Percentiles rank a stretch among this genome's conserved stretches.
Conservation (phyloP, 2,113 vertebrate genomes). For the Corynorhinus townsendii region DNA sequence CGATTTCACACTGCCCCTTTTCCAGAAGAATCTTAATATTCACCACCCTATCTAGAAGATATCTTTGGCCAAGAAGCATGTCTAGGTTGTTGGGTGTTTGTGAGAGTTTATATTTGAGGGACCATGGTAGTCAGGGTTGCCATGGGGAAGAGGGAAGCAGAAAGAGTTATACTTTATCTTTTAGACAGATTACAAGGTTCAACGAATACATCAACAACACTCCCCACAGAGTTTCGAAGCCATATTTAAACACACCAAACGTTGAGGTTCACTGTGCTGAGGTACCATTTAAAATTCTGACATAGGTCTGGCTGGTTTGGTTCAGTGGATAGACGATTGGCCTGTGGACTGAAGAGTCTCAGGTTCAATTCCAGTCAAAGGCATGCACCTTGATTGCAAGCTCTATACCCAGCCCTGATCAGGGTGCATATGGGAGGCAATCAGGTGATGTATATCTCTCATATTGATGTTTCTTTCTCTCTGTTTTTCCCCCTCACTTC, state of each 20-base stretch:
- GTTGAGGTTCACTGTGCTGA: neutral
- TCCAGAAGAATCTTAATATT: neutral
- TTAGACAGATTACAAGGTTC: neutral
- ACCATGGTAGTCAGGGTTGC: neutral
- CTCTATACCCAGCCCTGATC: too few species aligned
- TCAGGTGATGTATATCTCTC: too few species aligned
- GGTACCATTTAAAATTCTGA: neutral
- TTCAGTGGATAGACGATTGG: too few species aligned
- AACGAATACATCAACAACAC: neutral
- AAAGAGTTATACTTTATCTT: neutral
- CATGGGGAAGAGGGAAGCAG: neutral
- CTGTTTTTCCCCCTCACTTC: too few species aligned
- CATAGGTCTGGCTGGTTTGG: too few species aligned
- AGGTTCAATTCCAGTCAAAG: too few species aligned
- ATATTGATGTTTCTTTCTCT: too few species aligned
- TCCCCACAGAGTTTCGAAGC: neutral
- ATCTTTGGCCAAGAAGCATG: neutral
- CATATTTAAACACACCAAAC: neutral
- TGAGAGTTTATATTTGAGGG: neutral
- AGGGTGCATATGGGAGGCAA: too few species aligned
- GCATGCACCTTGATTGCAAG: too few species aligned
- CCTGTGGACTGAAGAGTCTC: too few species aligned
- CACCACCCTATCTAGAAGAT: neutral
- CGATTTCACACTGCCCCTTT: neutral
- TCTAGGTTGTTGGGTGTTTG: neutral